Conservation (phyloP, 2,113 vertebrate species). For the Anarrhichthys ocellatus region DNA sequence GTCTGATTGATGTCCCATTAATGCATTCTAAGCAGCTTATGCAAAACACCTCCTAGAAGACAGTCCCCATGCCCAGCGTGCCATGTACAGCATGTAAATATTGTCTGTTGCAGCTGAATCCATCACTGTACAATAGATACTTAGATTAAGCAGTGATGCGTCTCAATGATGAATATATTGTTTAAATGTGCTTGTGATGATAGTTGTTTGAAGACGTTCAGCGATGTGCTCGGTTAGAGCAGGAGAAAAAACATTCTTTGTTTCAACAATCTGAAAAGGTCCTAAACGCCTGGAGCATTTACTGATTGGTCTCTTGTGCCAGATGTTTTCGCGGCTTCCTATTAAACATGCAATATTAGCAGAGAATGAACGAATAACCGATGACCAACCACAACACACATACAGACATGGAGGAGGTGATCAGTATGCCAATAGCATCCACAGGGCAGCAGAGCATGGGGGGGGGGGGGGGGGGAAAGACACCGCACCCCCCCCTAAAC, state of each 20-base stretch:
- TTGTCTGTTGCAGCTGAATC: too few relatives aligned
- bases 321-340: not conserved
- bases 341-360: not conserved
- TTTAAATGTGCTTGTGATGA: not conserved
- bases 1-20: too few relatives aligned
- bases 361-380: not conserved
- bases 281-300: not conserved
- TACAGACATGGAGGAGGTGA: not conserved
- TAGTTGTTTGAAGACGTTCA: not conserved
- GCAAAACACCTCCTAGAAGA: too few relatives aligned
- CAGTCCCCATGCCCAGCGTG: too few relatives aligned
- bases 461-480: too few relatives aligned
- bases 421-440: conserved; percentile 9
- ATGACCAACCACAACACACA: not conserved
- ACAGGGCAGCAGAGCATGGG: not conserved
- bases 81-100: too few relatives aligned
- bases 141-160: too few relatives aligned
- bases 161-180: not conserved
- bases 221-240: too few relatives aligned
- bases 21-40: too few relatives aligned
- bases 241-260: too few relatives aligned
- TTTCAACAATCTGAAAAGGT: not conserved
- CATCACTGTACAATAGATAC: too few relatives aligned
- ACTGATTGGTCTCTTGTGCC: not conserved
- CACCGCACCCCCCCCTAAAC: too few relatives aligned